Conservation (phyloP, 2,797 vertebrate species). For the Tinamus major region DNA sequence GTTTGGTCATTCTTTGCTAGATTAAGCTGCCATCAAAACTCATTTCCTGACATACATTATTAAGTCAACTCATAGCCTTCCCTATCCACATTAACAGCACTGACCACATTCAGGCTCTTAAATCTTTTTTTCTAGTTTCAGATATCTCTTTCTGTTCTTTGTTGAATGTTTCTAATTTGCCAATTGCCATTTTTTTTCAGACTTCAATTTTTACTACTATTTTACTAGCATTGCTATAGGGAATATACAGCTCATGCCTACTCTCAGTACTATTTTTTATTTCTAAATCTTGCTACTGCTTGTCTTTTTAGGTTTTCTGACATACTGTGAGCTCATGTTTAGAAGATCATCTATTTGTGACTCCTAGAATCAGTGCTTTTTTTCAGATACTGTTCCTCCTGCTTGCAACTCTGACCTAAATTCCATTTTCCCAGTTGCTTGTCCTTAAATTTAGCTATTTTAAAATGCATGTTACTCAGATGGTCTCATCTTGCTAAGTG, state of each 20-base stretch:
- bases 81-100: not conserved
- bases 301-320: not conserved
- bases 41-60: not conserved
- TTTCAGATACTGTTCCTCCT: not conserved
- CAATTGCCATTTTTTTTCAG: not conserved
- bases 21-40: not conserved
- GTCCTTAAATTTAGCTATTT: slow-evolving; percentile 7
- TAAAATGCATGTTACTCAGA: not conserved
- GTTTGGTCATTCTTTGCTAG: not conserved
- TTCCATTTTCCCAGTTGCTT: slow-evolving; percentile 4
- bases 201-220: not conserved
- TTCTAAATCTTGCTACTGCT: not conserved
- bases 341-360: not conserved
- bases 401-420: not conserved
- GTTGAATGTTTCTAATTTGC: not conserved
- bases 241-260: not conserved
- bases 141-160: not conserved
- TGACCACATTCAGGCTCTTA: not conserved
- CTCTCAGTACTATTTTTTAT: not conserved
- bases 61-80: not conserved
- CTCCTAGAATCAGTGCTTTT: not conserved
- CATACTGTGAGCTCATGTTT: not conserved
- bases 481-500: not conserved
- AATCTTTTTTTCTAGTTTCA: not conserved
- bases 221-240: not conserved